Evolutionary conservation across 1,140 invertebrate genomes (phyloP), one percentile per base, ranked within the genome.

Genomic region (Drosophila littoralis): DNA sequence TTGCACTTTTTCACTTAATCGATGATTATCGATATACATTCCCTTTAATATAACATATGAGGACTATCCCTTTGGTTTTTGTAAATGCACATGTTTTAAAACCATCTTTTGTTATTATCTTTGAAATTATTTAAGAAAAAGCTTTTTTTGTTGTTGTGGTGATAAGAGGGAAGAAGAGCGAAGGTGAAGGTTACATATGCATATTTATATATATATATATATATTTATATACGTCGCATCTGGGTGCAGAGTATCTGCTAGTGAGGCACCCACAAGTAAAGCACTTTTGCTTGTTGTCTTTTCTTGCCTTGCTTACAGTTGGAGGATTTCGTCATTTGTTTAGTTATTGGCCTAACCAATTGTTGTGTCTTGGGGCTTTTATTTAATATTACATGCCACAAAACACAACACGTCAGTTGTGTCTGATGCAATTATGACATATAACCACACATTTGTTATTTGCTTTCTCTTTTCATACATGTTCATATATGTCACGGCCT

Each of bases 241-340:
- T 5, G 22, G 22, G 3, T 28, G 3, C 33, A 54, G 51, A 9
- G 51, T 54, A 54, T 54, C 13, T 36, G 7, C n/a, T 13, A 8
- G 33, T 15, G n/a, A 13, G 33, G 13, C 13, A 54, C 4, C n/a
- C 40, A n/a, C 1, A 6, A 13, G 0, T 13, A 5, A n/a, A n/a
- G 4, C 12, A 42, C 12, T 12, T n/a, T 17, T 15, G 4, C 38
- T 74, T 60, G 48, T 8, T 77, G 45, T 54, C 55, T 67, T 43
- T 79, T 48, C 54, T n/a, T n/a, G 67, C 40, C 52, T 73, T 55
- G 52, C 52, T 17, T 42, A 15, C 63, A 38, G 64, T 64, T 77
- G 55, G 60, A 69, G 68, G 67, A 72, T 85, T 85, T 86, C 82
- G 70, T 81, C 82, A 86, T 86, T 72, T 54, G 48, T 71, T 61